Evolutionary conservation across 2,888 invertebrate genomes (phyloP).

Genomic region (Pomacea canaliculata): DNA sequence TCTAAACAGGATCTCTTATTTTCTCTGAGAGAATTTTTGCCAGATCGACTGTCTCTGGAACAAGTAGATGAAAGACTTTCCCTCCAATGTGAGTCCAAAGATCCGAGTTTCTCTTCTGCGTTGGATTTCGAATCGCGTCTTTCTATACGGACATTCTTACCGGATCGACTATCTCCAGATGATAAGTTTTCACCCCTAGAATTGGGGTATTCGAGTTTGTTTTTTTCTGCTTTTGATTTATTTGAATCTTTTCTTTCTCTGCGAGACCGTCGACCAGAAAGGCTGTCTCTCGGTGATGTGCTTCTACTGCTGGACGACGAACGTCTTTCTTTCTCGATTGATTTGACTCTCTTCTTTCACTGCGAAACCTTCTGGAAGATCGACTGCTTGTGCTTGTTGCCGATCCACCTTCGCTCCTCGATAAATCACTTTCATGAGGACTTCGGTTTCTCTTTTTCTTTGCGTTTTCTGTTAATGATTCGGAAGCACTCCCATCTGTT

Average conservation of each 20-base stretch:
- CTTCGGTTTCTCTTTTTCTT: not conserved
- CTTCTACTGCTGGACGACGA: slow-evolving; percentile 5
- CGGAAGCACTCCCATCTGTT: slow-evolving; percentile 1
- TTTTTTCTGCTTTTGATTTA: no score
- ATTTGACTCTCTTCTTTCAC: no score
- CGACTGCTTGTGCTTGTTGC: no score
- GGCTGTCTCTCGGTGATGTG: slow-evolving; percentile 3
- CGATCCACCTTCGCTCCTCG: slow-evolving; percentile 19
- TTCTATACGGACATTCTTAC: no score
- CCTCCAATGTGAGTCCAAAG: not conserved
- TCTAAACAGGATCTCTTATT: not conserved
- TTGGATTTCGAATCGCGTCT: no score
- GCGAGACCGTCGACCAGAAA: no score
- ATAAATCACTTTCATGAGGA: slow-evolving; percentile 19
- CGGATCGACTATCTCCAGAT: no score
- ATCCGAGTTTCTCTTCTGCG: no score
- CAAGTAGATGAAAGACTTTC: slow-evolving; percentile 3
- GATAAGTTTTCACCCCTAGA: no score
- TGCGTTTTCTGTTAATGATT: slow-evolving; percentile 17
- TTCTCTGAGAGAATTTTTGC: slow-evolving; percentile 5
- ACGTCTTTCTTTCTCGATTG: slow-evolving; percentile 2
- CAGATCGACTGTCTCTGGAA: slow-evolving; percentile 1
- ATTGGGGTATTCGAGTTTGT: no score
- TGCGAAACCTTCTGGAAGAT: no score
- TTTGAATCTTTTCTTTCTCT: no score